Evolutionary conservation across 2,113 vertebrate species (phyloP), one percentile per base, ranked within the genome.

Genomic region (Saccopteryx bilineata): DNA sequence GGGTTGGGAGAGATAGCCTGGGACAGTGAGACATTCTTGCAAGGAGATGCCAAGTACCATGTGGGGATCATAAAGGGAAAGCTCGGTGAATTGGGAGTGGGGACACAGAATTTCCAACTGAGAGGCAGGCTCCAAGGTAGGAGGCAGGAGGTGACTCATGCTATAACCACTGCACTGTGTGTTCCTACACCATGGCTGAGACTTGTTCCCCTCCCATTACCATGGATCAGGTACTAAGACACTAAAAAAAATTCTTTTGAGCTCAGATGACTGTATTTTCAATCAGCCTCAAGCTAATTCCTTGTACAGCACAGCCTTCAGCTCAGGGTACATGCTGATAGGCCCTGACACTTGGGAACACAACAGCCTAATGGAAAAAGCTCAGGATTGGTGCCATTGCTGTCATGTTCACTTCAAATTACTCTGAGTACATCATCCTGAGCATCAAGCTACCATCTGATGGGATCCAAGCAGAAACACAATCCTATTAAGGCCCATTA

Each of bases 391-490:
- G 54, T 84, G 92, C 75, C 60, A 65, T 56, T 96, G 71, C 94
- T 87, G 60, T 95, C 96, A 91, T 52, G 52, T 65, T 84, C 72
- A 79, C 75, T 93, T 83, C 63, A 72, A 91, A 84, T 87, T 65
- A 87, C 31, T 74, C 72, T 86, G 63, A 92, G 79, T 31, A 39
- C 58, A 75, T 89, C 82, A 66, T 18, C 72, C 58, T 89, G 63
- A 86, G 78, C 86, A 75, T 39, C 75, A 52, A 91, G 66, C 66
- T 65, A 87, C 56, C 31, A 24, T 74, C 28, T 69, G n/a, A 58
- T 28, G 69, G 39, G 93, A 93, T 63, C 80, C 66, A 46, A 56
- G 56, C 68, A 96, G 82, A 93, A 96, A 81, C 74, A 56, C 11
- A 74, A 91, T 58, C 56, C 69, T 76, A 66, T 61, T 66, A 83